phyloP scores from a whole-genome alignment of 2,797 vertebrate genomes.

The Galaxias olidus region DNA sequence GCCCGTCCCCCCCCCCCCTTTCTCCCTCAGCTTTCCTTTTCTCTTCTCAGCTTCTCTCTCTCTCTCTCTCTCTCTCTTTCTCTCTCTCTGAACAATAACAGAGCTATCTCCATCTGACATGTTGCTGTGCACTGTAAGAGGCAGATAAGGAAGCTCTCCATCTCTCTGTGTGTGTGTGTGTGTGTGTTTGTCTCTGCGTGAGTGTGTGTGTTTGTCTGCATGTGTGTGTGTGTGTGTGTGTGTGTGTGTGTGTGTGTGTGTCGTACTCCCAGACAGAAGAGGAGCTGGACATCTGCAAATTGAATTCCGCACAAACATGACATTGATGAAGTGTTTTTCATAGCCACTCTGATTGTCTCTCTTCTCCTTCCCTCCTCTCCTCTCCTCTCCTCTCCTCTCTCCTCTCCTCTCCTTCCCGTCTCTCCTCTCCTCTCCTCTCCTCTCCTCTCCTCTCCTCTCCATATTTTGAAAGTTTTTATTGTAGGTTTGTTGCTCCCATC shows the following conservation, averaged over 20 bases:
- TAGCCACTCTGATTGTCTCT: conserved; percentile 84
- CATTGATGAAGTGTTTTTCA: conserved; percentile 91
- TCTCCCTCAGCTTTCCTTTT: background rate
- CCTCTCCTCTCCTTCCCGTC: background rate
- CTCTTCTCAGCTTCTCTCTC: conserved; percentile 1
- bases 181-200: background rate
- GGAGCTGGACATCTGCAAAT: conserved; percentile 76
- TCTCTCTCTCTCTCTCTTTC: background rate
- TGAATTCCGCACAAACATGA: conserved; percentile 86
- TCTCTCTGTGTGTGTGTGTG: conserved; percentile 50
- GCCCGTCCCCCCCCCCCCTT: background rate
- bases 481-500: too few species aligned
- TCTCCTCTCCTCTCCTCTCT: background rate
- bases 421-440: background rate
- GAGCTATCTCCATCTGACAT: conserved; percentile 76
- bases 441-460: background rate
- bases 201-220: background rate
- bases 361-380: conserved; percentile 32
- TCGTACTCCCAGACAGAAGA: conserved; percentile 22
- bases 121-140: conserved; percentile 71
- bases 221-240: conserved; percentile 18
- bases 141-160: conserved; percentile 78
- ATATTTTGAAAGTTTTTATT: too few species aligned
- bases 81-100: conserved; percentile 51
- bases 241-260: background rate